Percentiles rank a stretch among this genome's conserved stretches.
Evolutionary conservation across 2,888 invertebrate genomes (phyloP).

Genomic region (Brachynemurus nebulosus): DNA sequence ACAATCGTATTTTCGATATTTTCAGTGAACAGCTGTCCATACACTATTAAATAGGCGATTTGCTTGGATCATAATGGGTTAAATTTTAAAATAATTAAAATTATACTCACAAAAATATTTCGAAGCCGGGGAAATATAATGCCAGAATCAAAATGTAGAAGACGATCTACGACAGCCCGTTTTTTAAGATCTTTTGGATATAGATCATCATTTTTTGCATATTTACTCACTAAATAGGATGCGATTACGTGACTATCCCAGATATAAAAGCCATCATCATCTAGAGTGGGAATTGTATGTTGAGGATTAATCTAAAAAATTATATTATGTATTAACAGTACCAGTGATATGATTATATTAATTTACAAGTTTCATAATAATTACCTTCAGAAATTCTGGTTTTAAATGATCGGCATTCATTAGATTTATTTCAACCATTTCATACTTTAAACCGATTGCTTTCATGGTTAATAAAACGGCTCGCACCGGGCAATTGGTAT

Average conservation of each 20-base stretch:
- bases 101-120: constrained; percentile 33
- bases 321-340: too few species aligned
- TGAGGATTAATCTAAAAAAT: constrained; percentile 40
- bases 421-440: constrained; percentile 30
- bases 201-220: constrained; percentile 35
- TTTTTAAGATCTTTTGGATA: constrained; percentile 39
- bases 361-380: too few species aligned
- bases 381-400: constrained; percentile 30
- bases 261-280: constrained; percentile 37
- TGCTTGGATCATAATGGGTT: too few species aligned
- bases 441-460: constrained; percentile 31
- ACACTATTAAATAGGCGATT: too few species aligned
- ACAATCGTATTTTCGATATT: too few species aligned
- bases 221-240: constrained; percentile 37
- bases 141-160: constrained; percentile 38
- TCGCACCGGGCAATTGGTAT: constrained; percentile 34
- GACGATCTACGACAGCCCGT: constrained; percentile 39
- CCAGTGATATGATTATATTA: too few species aligned
- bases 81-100: too few species aligned
- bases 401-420: constrained; percentile 28
- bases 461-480: constrained; percentile 34
- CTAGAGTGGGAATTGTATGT: constrained; percentile 41
- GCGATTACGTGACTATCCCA: constrained; percentile 37
- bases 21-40: too few species aligned
- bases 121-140: constrained; percentile 34